phyloP scores from a whole-genome alignment of 2,113 vertebrate genomes.

The Agapornis roseicollis region DNA sequence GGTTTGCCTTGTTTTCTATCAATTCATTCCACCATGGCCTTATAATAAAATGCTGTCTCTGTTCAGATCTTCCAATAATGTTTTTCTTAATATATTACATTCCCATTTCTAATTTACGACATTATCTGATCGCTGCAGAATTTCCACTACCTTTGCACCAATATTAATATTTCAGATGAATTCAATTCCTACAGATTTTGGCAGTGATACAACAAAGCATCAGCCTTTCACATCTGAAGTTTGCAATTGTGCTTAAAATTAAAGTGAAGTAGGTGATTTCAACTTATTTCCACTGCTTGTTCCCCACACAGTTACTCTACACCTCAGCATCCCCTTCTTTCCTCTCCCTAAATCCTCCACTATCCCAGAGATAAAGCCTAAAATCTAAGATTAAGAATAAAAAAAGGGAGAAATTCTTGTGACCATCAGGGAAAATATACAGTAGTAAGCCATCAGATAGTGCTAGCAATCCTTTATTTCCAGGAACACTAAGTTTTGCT shows the following conservation, averaged over 20 bases:
- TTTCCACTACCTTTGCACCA: not conserved
- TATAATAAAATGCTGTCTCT: not conserved
- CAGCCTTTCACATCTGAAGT: slow-evolving; percentile 1
- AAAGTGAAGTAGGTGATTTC: not conserved
- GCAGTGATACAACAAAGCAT: not conserved
- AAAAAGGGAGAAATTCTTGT: not conserved
- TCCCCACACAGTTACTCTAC: not conserved
- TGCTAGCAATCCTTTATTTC: not conserved
- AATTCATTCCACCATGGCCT: not conserved
- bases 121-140: not conserved
- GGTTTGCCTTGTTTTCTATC: not conserved
- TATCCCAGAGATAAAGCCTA: not conserved
- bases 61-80: not conserved
- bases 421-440: not conserved
- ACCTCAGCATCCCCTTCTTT: not conserved
- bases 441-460: not conserved
- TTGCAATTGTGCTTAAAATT: not conserved
- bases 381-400: not conserved
- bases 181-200: slow-evolving; percentile 36
- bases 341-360: not conserved
- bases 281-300: slow-evolving; percentile 5
- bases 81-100: not conserved
- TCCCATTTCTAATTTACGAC: not conserved
- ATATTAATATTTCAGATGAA: not conserved
- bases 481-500: not conserved